Evolutionary conservation across 2,113 vertebrate genomes (phyloP), one percentile per base, ranked within the genome.

Genomic region (Onychostruthus taczanowskii): DNA sequence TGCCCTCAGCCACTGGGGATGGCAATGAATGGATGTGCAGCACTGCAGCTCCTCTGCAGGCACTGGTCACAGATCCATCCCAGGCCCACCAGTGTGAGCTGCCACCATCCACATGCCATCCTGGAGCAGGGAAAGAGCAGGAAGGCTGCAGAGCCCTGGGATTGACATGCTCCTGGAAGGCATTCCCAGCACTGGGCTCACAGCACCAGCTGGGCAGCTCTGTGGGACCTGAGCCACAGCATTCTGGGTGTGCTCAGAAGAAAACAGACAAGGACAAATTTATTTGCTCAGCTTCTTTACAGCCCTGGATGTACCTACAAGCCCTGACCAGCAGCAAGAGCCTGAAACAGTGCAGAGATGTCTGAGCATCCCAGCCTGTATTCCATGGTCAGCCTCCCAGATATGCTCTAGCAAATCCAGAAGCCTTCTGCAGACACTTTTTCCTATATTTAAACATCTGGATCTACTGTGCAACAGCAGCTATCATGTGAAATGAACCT

Each of bases 21-120:
- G 16, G 33, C 53, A 61, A 0, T 33, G 76, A 46, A 28, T 2
- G 2, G 59, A 10, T 20, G 12, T 7, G n/a, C 9, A 3, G 63
- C 53, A 24, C 43, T 20, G 53, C 16, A 59, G 56, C 56, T 72
- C 55, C 72, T 70, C 79, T 52, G 26, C 59, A 30, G 41, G 59
- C 47, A 6, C 27, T 9, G 59, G 1, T 47, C 63, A 37, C 63
- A 39, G 52, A 27, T 16, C n/a, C 55, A 37, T 24, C n/a, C 3
- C 35, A 77, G 37, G 46, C 8, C 73, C 50, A 41, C 23, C 78
- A 59, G 58, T 21, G 35, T 31, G 21, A 39, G 64, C 74, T 78
- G 74, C 69, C 59, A 16, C 30, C 75, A 37, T 22, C 43, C 39
- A 35, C 77, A 13, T 0, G 10, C 18, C 1, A 15, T 75, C 13